Base-by-base conservation (phyloP, 2,888 invertebrate species). In the Leptogaster cylindrica region DNA sequence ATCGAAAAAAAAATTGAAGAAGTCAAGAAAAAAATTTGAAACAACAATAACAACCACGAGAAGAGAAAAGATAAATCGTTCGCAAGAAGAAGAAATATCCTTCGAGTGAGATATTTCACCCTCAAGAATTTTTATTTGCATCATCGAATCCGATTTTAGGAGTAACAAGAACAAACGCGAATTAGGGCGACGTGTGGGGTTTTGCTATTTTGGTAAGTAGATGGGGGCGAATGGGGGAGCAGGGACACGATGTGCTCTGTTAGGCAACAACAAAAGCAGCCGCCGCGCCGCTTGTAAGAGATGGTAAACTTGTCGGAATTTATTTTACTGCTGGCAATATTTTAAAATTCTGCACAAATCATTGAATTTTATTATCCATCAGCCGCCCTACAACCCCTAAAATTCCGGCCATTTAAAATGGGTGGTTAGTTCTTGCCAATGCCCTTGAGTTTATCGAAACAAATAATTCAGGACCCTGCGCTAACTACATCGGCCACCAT, bases 311-410 rank as follows among this genome's bases (percentile, higher is more conserved):
- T 23, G 36, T 55, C 55, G 12, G 23, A 55, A 55, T 55, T 55
- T 55, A 55, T 55, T 55, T 55, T 55, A 55, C 55, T 55, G 36
- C 36, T 36, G 39, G 55, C 36, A 52, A 31, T 44, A 31, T 55
- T 68, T 69, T 69, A 61, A 64, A 69, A 69, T 69, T 69, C 65
- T 67, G 55, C 51, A 69, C 69, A 69, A 69, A 69, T 69, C 67
- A 67, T 69, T 69, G 69, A 69, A 69, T 69, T 67, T 70, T 70
- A 70, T 70, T 70, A 70, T 70, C 61, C 70, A 70, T 70, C 67
- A 70, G 68, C 28, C 48, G 67, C 69, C 63, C 66, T 61, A 61
- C 66, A 68, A 61, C 68, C 68, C 65, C 61, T 51, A 41, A 68
- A 61, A 51, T 61, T 68, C 63, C 55, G 61, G 51, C 61, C 61